Evolutionary conservation across 2,113 vertebrate species (phyloP).

Genomic region (Coregonus clupeaformis): DNA sequence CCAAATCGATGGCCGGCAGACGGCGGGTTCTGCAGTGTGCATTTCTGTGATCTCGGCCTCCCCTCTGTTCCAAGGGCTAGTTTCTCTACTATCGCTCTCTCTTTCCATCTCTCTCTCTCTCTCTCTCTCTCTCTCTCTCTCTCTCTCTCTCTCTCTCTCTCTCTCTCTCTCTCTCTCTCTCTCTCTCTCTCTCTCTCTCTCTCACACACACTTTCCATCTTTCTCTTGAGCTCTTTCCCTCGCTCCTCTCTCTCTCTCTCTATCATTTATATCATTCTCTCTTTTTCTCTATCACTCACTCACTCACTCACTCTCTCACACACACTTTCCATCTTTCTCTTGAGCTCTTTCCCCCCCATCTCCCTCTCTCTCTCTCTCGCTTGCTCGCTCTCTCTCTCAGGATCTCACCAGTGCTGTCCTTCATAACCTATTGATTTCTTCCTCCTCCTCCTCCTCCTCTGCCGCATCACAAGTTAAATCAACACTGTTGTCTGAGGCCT

Average conservation of each 20-base stretch:
- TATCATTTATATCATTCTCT: not conserved
- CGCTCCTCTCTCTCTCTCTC: conserved; percentile 16
- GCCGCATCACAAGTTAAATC: conserved; percentile 45
- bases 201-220: not conserved
- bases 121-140: not conserved
- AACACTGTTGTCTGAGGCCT: conserved; percentile 36
- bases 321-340: not conserved
- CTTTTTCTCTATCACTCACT: conserved; percentile 9
- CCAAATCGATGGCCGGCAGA: conserved; percentile 28
- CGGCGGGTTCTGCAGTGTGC: conserved; percentile 29
- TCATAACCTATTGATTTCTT: conserved; percentile 54
- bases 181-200: conserved; percentile 3
- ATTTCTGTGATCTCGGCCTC: conserved; percentile 36
- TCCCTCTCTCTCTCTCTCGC: not conserved
- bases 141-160: conserved; percentile 15
- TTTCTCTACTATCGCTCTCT: conserved; percentile 7
- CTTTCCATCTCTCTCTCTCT: conserved; percentile 3
- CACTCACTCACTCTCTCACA: not conserved
- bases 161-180: conserved; percentile 1
- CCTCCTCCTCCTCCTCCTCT: conserved; percentile 28
- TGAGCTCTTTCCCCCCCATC: conserved; percentile 33
- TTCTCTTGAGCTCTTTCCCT: conserved; percentile 1
- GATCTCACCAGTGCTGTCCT: not conserved
- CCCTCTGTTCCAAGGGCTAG: conserved; percentile 17
- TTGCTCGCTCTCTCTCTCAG: too few species aligned